Conservation (phyloP, 1,140 invertebrate genomes). For the Apis cerana region DNA sequence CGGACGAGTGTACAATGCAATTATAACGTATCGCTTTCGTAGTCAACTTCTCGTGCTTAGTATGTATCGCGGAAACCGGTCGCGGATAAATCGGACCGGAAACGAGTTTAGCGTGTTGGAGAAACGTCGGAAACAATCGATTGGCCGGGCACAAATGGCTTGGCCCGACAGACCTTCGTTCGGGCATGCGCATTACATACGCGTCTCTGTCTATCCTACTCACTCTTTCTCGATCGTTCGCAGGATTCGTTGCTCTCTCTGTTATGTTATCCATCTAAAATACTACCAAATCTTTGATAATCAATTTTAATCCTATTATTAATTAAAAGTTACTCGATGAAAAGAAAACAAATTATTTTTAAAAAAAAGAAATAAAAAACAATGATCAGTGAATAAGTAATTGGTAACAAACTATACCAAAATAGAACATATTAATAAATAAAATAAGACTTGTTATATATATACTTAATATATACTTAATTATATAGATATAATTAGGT, state of each 20-base stretch:
- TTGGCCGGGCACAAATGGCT: constrained; percentile 56
- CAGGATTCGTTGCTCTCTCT: not conserved
- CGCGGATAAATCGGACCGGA: constrained; percentile 57
- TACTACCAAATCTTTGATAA: not conserved
- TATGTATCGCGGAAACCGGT: constrained; percentile 32
- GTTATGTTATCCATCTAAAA: not conserved
- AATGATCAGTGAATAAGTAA: no score
- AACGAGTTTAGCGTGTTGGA: constrained; percentile 59
- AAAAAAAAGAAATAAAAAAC: not conserved
- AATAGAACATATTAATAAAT: no score
- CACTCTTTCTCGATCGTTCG: not conserved
- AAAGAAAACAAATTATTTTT: not conserved
- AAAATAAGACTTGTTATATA: no score
- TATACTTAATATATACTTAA: no score
- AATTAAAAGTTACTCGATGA: not conserved
- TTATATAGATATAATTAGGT: no score
- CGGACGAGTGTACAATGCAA: constrained; percentile 11
- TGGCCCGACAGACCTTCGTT: constrained; percentile 34
- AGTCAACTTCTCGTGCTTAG: constrained; percentile 30
- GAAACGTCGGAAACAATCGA: constrained; percentile 62
- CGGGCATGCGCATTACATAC: constrained; percentile 46
- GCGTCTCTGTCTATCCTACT: not conserved
- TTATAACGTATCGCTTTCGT: constrained; percentile 39
- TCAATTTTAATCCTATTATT: not conserved
- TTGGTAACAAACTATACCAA: no score